Evolutionary conservation across 1,140 invertebrate genomes (phyloP).

Genomic region (Brachionus rubens): DNA sequence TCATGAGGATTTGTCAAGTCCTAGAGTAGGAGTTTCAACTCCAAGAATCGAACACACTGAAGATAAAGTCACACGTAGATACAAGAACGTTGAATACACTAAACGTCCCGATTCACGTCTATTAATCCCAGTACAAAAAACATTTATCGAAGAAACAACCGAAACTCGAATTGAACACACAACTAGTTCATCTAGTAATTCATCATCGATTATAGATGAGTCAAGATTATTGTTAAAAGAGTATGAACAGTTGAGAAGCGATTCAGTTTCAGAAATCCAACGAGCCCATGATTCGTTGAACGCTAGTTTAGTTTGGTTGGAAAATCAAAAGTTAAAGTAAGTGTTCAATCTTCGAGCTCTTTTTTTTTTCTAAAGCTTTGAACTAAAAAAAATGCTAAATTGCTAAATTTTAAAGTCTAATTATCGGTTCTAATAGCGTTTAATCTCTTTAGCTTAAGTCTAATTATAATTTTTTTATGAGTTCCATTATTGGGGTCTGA

Average conservation of each 20-base stretch:
- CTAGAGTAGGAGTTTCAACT: neutral
- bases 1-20: neutral
- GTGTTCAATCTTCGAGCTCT: neutral
- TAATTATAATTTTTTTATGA: too few relatives aligned
- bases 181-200: conserved; percentile 14
- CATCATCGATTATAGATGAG: conserved; percentile 35
- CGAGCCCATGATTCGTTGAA: conserved; percentile 36
- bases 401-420: too few relatives aligned
- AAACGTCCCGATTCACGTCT: neutral
- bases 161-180: conserved; percentile 8
- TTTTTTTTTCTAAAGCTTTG: neutral
- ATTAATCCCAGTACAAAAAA: conserved; percentile 30
- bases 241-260: conserved; percentile 39
- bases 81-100: neutral
- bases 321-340: conserved; percentile 45
- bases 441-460: too few relatives aligned
- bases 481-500: too few relatives aligned
- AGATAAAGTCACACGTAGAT: neutral
- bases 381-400: too few relatives aligned
- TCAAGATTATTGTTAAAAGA: conserved; percentile 36
- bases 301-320: conserved; percentile 31
- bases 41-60: neutral
- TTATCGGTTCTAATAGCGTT: too few relatives aligned
- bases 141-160: neutral
- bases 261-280: conserved; percentile 40